Evolutionary conservation across 2,113 vertebrate species (phyloP).

Genomic region (Edolisoma coerulescens): DNA sequence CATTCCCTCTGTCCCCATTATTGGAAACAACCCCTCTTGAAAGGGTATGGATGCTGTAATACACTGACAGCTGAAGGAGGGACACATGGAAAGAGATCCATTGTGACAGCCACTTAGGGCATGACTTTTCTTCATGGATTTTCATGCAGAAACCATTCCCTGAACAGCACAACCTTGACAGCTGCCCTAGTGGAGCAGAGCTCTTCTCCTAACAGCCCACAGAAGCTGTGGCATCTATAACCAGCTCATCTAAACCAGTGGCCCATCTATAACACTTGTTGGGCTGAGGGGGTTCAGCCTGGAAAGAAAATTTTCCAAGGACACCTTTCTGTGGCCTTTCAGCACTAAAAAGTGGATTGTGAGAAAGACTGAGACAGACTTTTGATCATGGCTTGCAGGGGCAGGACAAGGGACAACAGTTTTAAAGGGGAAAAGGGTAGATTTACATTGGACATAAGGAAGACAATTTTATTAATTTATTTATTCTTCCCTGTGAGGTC

Average conservation of each 20-base stretch:
- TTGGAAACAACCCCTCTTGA: not conserved
- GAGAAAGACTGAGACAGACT: not conserved
- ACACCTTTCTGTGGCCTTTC: not conserved
- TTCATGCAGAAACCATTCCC: not conserved
- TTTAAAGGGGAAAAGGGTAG: not conserved
- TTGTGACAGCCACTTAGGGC: not conserved
- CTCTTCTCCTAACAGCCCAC: not conserved
- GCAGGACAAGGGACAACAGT: not conserved
- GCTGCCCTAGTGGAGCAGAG: not conserved
- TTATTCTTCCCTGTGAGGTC: not conserved
- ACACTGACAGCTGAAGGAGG: not conserved
- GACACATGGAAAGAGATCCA: not conserved
- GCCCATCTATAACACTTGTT: fast-evolving
- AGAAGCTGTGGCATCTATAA: no score
- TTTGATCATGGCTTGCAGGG: fast-evolving
- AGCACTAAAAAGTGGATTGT: not conserved
- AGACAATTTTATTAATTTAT: not conserved
- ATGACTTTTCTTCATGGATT: not conserved
- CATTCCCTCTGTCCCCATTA: not conserved
- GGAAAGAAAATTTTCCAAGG: not conserved
- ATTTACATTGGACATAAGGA: not conserved
- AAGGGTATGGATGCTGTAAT: not conserved
- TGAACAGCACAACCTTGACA: not conserved
- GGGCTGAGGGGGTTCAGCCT: not conserved
- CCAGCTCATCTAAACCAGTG: no score